Evolutionary conservation across 2,113 vertebrate species (phyloP).

Genomic region (Galemys pyrenaicus): DNA sequence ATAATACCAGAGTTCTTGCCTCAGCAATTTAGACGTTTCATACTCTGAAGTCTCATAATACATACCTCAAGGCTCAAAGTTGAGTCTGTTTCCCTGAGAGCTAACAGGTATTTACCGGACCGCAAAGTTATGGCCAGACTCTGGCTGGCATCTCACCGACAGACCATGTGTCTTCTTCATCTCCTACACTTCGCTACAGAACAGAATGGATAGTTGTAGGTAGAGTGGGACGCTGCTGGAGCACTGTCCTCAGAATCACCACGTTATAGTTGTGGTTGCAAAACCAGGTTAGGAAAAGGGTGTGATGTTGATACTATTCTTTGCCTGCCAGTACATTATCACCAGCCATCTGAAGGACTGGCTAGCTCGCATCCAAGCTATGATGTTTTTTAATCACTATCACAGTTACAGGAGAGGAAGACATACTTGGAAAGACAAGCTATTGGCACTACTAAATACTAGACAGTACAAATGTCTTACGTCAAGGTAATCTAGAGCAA

Average conservation of each 20-base stretch:
- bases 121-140: not conserved
- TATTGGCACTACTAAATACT: not conserved
- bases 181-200: not conserved
- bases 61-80: not conserved
- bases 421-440: not conserved
- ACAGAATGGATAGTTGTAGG: not conserved
- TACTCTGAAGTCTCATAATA: not conserved
- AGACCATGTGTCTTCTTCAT: not conserved
- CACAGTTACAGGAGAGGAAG: constrained; percentile 1
- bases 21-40: not conserved
- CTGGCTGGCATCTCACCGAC: not conserved
- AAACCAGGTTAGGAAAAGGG: constrained; percentile 5
- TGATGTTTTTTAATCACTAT: not conserved
- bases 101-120: not conserved
- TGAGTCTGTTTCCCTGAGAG: not conserved
- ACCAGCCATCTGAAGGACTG: not conserved
- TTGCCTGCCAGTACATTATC: not conserved
- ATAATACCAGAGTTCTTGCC: not conserved
- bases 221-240: not conserved
- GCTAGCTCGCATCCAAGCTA: not conserved
- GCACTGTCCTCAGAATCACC: not conserved
- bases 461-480: constrained; percentile 84
- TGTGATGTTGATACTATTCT: not conserved
- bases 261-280: not conserved
- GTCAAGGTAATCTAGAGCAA: constrained; percentile 94